Conservation (phyloP, 2,113 vertebrate genomes). For the Cettia cetti region DNA sequence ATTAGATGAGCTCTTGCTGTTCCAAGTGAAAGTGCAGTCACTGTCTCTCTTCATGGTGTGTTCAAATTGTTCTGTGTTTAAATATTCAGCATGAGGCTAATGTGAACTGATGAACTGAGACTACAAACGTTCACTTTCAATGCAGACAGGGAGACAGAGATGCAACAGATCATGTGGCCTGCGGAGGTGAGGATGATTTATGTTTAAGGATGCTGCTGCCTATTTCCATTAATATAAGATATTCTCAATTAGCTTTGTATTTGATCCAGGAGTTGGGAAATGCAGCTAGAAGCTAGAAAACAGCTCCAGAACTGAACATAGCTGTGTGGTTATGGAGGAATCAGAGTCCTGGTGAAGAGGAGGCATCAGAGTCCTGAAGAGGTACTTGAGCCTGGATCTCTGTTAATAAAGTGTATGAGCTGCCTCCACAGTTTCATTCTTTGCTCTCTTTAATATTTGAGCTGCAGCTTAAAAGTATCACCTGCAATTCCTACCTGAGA, state of each 20-base stretch:
- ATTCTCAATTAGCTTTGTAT: slow-evolving; percentile 72
- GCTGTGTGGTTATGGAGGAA: background rate
- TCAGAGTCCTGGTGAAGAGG: background rate
- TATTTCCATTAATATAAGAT: slow-evolving; percentile 66
- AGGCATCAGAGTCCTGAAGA: background rate
- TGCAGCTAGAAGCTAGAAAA: background rate
- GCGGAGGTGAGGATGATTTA: slow-evolving; percentile 77
- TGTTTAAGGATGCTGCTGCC: slow-evolving; percentile 73
- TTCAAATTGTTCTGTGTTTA: slow-evolving; percentile 86
- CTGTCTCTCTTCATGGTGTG: slow-evolving; percentile 76
- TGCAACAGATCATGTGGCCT: slow-evolving; percentile 71
- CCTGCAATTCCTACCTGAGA: background rate
- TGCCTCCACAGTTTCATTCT: background rate
- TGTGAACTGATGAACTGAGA: slow-evolving; percentile 85
- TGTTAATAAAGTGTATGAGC: background rate
- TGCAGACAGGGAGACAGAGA: slow-evolving; percentile 72
- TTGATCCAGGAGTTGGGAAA: slow-evolving; percentile 52
- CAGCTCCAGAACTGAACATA: background rate
- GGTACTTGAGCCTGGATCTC: background rate
- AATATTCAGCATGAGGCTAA: slow-evolving; percentile 89
- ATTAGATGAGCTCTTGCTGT: slow-evolving; percentile 80
- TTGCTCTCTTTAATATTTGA: background rate
- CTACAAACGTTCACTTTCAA: slow-evolving; percentile 80
- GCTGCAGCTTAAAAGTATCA: background rate
- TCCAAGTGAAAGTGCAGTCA: slow-evolving; percentile 80